Conservation (phyloP, 2,113 vertebrate genomes). For the Pituophis catenifer region DNA sequence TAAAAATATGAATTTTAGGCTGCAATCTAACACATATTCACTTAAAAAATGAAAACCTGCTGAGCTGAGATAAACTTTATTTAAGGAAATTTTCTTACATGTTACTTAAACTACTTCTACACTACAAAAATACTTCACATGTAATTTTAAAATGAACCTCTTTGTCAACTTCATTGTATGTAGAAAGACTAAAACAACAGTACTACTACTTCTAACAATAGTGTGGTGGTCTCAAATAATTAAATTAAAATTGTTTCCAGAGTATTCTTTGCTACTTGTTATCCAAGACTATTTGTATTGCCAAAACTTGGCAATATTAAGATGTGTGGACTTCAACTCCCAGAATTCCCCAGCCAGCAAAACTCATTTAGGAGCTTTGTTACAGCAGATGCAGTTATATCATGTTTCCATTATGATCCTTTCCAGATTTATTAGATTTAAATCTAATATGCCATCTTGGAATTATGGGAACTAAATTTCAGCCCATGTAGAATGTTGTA, state of each 20-base stretch:
- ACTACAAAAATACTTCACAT: neutral
- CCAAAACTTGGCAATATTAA: neutral
- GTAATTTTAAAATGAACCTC: neutral
- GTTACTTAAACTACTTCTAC: neutral
- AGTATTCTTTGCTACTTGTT: too few species aligned
- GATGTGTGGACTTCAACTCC: neutral
- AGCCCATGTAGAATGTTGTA: neutral
- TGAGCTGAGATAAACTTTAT: neutral
- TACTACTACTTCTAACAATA: neutral
- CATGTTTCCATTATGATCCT: neutral
- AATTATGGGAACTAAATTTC: neutral
- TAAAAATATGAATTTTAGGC: slow-evolving; percentile 18
- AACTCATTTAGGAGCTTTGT: neutral
- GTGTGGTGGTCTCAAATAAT: too few species aligned
- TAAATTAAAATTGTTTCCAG: too few species aligned
- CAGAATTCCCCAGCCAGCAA: neutral
- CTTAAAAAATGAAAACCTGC: neutral
- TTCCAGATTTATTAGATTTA: neutral
- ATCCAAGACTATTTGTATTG: neutral
- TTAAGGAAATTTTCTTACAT: neutral
- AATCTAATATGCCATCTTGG: neutral
- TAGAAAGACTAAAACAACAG: neutral
- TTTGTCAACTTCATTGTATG: neutral
- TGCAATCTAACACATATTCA: neutral
- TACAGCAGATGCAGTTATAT: neutral